Base-by-base conservation (phyloP, 2,113 vertebrate species). In the Macquaria ambigua region DNA sequence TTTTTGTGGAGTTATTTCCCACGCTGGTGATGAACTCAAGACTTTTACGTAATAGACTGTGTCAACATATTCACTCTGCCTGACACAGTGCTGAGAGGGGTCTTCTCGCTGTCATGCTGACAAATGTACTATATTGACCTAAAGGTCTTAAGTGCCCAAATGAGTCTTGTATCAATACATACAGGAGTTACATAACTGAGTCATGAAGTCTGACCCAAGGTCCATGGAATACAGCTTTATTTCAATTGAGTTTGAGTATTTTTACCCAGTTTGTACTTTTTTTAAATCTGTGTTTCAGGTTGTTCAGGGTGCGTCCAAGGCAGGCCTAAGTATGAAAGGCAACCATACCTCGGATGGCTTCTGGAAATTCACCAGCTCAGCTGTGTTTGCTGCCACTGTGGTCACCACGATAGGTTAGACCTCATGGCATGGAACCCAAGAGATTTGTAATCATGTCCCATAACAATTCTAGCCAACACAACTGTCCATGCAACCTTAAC, bases 351-450 rank as follows among this genome's bases (percentile, higher is more conserved):
- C 90, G 1, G 95, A 97, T 81, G 97, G 97, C 23, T 96, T 96
- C 89, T 98, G 98, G 98, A 96, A 97, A 90, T 96, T 96, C 83
- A 92, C 94, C 68, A 97, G 97, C 66, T 98, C 97, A 10, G 97
- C 97, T 85, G 97, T 98, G 94, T 98, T 99, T 77, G 97, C 97
- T 23, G 96, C 97, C 66, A 98, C 97, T 15, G 96, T 97, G 76
- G 93, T 98, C 92, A 97, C 97, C 59, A 99, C 97, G 8, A 97
- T 99, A 68, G 97, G 98, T 98, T 91, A 95, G 95, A 63, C 2
- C 10, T 18, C 8, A 71, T 2, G 2, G 23, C 0, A 28, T 20
- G 1, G 41, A 81, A n/a, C 37, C 52, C 34, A 37, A 8, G 10
- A 63, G 34, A 43, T 23, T 20, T 63, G 10, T 2, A 20, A 39